Evolutionary conservation across 1,140 invertebrate species (phyloP).

Genomic region (Streblospio benedicti): DNA sequence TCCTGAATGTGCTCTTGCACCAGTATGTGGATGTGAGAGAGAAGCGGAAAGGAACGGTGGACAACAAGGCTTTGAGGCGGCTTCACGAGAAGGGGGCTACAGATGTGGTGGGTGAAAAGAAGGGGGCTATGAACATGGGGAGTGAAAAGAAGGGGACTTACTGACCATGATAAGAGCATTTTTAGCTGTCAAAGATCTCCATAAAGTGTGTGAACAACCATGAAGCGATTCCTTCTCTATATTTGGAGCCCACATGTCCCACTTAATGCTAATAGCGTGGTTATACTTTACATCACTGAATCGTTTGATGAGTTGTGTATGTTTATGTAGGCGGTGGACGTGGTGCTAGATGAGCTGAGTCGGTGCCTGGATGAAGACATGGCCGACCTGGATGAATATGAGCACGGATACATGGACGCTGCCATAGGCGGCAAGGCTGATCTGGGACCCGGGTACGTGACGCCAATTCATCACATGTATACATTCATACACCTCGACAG

Average conservation of each 20-base stretch:
- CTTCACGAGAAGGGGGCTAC: constrained; percentile 35
- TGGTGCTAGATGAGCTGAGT: constrained; percentile 31
- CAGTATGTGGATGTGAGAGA: constrained; percentile 25
- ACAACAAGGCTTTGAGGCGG: constrained; percentile 29
- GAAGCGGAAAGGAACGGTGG: constrained; percentile 27
- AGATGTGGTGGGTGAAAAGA: constrained; percentile 31
- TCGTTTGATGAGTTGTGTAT: not conserved
- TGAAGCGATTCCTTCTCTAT: not conserved
- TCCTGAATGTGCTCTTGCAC: constrained; percentile 23
- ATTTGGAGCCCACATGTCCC: not conserved
- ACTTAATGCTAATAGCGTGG: not conserved
- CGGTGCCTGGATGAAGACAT: constrained; percentile 35
- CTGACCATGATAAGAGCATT: not conserved
- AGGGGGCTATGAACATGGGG: not conserved
- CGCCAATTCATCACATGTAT: too few relatives aligned
- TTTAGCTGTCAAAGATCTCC: not conserved
- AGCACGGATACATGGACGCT: constrained; percentile 26
- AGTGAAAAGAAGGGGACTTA: not conserved
- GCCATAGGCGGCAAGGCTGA: too few relatives aligned
- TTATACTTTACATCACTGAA: not conserved
- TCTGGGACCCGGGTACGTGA: too few relatives aligned
- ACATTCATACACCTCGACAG: too few relatives aligned
- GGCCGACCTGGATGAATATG: constrained; percentile 39
- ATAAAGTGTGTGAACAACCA: not conserved
- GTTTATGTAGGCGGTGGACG: constrained; percentile 30